Evolutionary conservation across 2,797 vertebrate species (phyloP).

Genomic region (Acanthurus lineatus): DNA sequence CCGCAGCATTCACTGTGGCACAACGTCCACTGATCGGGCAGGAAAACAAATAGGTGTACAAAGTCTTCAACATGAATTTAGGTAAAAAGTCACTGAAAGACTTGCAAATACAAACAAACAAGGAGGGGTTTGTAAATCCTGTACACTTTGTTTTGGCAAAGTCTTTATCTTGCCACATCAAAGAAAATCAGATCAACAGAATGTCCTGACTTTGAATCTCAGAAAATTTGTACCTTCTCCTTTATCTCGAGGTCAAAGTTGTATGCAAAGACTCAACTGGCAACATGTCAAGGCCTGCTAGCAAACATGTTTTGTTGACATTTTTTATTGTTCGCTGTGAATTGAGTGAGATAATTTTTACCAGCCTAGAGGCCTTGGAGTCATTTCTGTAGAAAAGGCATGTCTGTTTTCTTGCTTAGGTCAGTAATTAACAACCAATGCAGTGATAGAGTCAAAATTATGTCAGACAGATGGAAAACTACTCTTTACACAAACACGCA

Average conservation of each 20-base stretch:
- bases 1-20: conserved; percentile 44
- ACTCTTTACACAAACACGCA: conserved; percentile 64
- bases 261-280: neutral
- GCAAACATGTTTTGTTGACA: neutral
- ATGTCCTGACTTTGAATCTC: neutral
- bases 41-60: conserved; percentile 65
- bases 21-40: conserved; percentile 53
- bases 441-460: neutral
- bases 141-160: neutral
- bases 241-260: neutral
- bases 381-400: conserved; percentile 1
- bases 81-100: conserved; percentile 65
- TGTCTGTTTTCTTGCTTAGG: neutral
- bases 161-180: neutral
- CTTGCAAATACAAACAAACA: conserved; percentile 44
- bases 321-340: neutral
- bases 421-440: conserved; percentile 13
- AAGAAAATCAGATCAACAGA: neutral
- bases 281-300: neutral
- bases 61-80: conserved; percentile 67
- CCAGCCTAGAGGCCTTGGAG: neutral
- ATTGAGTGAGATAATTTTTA: neutral
- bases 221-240: neutral
- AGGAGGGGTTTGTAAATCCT: conserved; percentile 1
- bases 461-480: neutral